Conservation (phyloP, 1,140 invertebrate genomes). For the Drosophila pruinosa region DNA sequence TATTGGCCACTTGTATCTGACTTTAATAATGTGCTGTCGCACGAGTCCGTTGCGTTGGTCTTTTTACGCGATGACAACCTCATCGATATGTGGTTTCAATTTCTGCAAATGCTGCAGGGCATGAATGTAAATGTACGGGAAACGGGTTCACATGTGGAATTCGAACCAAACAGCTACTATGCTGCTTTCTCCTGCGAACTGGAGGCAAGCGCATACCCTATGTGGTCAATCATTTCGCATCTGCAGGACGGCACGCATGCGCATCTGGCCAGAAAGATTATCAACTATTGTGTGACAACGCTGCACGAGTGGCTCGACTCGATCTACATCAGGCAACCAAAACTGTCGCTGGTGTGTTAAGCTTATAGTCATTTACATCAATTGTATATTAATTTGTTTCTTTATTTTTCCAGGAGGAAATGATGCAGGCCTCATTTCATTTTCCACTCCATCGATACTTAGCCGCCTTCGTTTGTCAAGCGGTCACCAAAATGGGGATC, state of each 20-base stretch:
- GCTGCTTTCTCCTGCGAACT: constrained; percentile 98
- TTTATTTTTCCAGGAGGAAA: constrained; percentile 86
- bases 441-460: constrained; percentile 97
- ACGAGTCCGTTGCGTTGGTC: constrained; percentile 93
- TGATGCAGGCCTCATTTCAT: constrained; percentile 96
- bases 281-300: constrained; percentile 89
- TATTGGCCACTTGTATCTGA: constrained; percentile 99
- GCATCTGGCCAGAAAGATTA: constrained; percentile 88
- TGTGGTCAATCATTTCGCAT: constrained; percentile 97
- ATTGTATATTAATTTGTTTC: background rate
- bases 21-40: constrained; percentile 98
- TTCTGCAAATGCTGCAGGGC: constrained; percentile 97
- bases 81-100: constrained; percentile 96
- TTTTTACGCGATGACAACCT: constrained; percentile 94
- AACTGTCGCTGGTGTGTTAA: constrained; percentile 84
- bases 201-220: constrained; percentile 97
- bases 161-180: constrained; percentile 98
- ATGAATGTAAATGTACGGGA: constrained; percentile 98
- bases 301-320: constrained; percentile 94
- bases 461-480: constrained; percentile 95
- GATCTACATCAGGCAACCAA: constrained; percentile 88
- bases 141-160: constrained; percentile 95
- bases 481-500: constrained; percentile 91
- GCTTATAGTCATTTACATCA: background rate
- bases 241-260: constrained; percentile 89